Evolutionary conservation across 30 jellyfish, hydroid and myxozoan species (phyloP).

Genomic region (Nemopilema nomurai): DNA sequence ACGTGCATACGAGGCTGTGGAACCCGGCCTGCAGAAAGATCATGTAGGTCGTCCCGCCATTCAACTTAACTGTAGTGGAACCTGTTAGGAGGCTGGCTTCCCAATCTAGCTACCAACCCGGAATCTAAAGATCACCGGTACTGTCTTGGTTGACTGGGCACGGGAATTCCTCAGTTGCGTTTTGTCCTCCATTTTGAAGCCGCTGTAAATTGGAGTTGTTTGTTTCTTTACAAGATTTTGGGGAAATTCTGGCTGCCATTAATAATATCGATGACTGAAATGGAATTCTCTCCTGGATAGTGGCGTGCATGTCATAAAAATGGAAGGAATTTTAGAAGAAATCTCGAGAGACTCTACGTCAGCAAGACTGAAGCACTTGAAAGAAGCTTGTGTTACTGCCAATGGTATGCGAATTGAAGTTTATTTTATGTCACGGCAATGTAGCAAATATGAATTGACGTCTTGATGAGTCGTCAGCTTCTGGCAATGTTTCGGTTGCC

Average conservation of each 20-base stretch:
- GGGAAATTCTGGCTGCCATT: neutral
- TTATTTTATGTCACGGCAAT: neutral
- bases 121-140: slow-evolving; percentile 43
- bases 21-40: neutral
- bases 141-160: slow-evolving; percentile 63
- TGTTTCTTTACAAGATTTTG: neutral
- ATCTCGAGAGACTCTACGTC: slow-evolving; percentile 84
- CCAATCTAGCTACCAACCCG: slow-evolving; percentile 47
- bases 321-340: slow-evolving; percentile 90
- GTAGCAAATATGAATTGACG: neutral
- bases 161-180: slow-evolving; percentile 21
- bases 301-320: slow-evolving; percentile 24
- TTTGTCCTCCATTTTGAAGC: neutral
- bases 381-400: slow-evolving; percentile 92
- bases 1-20: neutral
- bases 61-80: slow-evolving; percentile 53
- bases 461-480: neutral
- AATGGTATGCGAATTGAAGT: slow-evolving; percentile 65
- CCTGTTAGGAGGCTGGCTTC: slow-evolving; percentile 30
- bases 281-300: slow-evolving; percentile 52
- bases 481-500: neutral
- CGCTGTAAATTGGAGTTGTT: neutral
- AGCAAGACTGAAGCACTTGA: slow-evolving; percentile 77
- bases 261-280: neutral
- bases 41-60: slow-evolving; percentile 22